Base-by-base conservation (phyloP, 2,797 vertebrate genomes). In the Gymnocypris eckloni region DNA sequence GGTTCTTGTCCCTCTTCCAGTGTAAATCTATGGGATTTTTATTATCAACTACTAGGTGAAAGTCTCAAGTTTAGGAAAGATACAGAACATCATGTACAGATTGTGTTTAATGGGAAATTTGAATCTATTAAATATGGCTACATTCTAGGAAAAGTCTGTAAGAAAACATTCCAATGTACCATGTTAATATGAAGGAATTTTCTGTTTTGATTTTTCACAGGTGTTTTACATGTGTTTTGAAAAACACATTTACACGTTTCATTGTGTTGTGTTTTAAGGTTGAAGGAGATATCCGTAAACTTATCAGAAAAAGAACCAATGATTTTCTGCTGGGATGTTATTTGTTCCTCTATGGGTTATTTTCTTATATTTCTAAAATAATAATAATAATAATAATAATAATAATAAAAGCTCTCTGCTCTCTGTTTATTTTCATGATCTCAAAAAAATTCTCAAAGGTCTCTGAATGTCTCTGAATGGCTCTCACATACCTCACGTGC, bases 401-500 rank as follows among this genome's bases (percentile, higher is more conserved):
- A 33, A 33, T 33, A 4, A 16, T 15, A 37, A 37, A 16, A 9
- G 64, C 28, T 61, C 11, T 61, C 7, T 15, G 11, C 6, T 37
- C 45, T 48, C 50, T n/a, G 52, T n/a, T 78, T 78, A 3, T 78
- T 78, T 59, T 78, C 20, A 78, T 13, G 33, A 39, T 20, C 25
- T 50, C 71, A 3, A 37, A 16, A 28, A 22, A 22, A 78, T 70
- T 48, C 37, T 56, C n/a, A 70, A 70, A 43, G n/a, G 59, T 39
- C 25, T 64, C 25, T 50, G 28, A 67, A 22, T 66, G 76, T 83
- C 39, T 64, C 15, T 37, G 4, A 66, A 85, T 48, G 33, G 67
- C 12, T 56, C 37, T 45, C 50, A 22, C 54, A 45, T 80, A 33
- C 12, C 66, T 77, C 86, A 81, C 69, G 15, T 54, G 54, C 39